Base-by-base conservation (phyloP, 2,797 vertebrate species). In the Syngnathus acus region DNA sequence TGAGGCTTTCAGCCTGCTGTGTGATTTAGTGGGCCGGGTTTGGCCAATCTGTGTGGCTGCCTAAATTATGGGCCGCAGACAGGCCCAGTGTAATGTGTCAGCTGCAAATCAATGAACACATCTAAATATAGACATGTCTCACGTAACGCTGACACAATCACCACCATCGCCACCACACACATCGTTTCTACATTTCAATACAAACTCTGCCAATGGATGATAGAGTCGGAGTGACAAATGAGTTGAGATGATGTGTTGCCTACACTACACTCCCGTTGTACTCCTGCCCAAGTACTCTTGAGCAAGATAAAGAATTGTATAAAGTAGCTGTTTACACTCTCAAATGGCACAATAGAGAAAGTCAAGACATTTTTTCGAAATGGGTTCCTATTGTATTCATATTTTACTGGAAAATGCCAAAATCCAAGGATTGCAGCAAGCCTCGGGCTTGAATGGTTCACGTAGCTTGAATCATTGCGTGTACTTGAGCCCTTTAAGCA, bases 51-150 rank as follows among this genome's bases (percentile, higher is more conserved):
- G 70, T 26, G 63, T 73, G 78, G 43, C 77, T 66, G 74, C 73
- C 73, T 85, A 84, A 89, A 82, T 89, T 87, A 90, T 87, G 81
- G 72, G 69, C 72, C 45, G 68, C 74, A 87, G 87, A 89, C 80
- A 75, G 82, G 74, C 65, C 68, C 68, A 76, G 88, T 87, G 84
- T 90, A 83, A 78, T 84, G 86, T 90, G 87, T 90, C 89, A 86
- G 83, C 83, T 76, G 74, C 77, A 64, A 89, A 90, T 92, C 89
- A 70, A 92, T 90, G 83, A 77, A 89, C 82, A 90, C 79, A 78
- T 84, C 89, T 89, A 92, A 90, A 91, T 90, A 89, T 89, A 91
- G 88, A 85, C 77, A 65, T 82, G 84, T 83, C 79, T 91, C 88
- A 79, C 85, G 87, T 88, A 86, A 84, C 81, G 60, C 75, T 82